A percentile compares a stretch with the other conserved stretches of the same genome.
Conservation (phyloP, 2,797 vertebrate species). For the Macropus fuliginosus region DNA sequence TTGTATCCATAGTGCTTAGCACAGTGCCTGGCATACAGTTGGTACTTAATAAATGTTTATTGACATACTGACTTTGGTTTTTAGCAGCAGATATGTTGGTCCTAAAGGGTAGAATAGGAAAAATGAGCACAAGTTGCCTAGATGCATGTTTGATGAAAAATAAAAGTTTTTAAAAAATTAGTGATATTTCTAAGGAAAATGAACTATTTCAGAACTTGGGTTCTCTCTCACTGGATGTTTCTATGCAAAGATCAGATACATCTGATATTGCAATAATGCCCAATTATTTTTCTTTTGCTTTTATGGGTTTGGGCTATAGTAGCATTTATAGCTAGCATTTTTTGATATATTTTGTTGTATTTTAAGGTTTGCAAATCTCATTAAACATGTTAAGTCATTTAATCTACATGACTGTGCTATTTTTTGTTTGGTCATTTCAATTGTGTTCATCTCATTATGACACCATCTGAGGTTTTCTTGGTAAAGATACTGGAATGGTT, state of each 20-base stretch:
- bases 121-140: neutral
- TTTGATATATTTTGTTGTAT: neutral
- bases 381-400: neutral
- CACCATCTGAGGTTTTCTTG: neutral
- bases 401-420: neutral
- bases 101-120: neutral
- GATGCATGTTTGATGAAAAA: neutral
- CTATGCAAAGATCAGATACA: neutral
- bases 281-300: neutral
- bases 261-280: neutral
- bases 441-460: neutral
- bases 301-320: neutral
- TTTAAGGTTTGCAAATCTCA: neutral
- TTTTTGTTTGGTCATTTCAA: neutral
- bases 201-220: neutral
- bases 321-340: neutral
- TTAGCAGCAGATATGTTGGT: neutral
- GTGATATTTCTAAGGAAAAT: neutral
- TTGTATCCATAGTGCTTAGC: neutral
- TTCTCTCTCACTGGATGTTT: neutral
- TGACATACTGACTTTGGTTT: neutral
- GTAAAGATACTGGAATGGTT: neutral
- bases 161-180: neutral
- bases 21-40: neutral
- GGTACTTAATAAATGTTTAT: neutral